phyloP scores from a whole-genome alignment of 2,113 vertebrate species.

The Columba livia region DNA sequence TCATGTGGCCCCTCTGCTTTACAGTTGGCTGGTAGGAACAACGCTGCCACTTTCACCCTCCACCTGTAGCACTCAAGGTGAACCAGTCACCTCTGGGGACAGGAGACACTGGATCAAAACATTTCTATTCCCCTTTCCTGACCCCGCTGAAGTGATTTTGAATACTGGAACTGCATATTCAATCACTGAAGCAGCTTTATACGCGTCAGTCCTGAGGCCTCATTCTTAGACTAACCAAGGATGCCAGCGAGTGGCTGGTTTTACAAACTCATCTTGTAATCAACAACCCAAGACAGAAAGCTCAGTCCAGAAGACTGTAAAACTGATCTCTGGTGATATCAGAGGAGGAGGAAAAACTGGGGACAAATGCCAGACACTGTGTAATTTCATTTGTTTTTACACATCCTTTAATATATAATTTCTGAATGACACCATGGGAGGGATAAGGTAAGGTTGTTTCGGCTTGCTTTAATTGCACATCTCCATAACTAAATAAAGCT shows the following conservation, averaged over 20 bases:
- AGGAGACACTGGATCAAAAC: neutral
- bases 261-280: neutral
- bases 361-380: neutral
- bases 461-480: neutral
- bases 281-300: neutral
- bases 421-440: neutral
- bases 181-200: neutral
- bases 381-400: neutral
- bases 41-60: neutral
- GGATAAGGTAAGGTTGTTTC: neutral
- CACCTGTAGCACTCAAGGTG: neutral
- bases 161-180: neutral
- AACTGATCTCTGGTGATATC: neutral
- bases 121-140: neutral
- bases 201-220: neutral
- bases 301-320: neutral
- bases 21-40: neutral
- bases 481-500: neutral
- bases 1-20: neutral
- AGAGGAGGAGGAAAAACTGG: neutral
- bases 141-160: neutral
- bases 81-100: neutral
- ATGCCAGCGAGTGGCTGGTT: neutral
- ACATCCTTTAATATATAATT: neutral
- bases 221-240: neutral